Percentiles rank a stretch among this genome's conserved stretches.
Evolutionary conservation across 2,888 invertebrate species (phyloP).

Genomic region (Mythimna albipuncta): DNA sequence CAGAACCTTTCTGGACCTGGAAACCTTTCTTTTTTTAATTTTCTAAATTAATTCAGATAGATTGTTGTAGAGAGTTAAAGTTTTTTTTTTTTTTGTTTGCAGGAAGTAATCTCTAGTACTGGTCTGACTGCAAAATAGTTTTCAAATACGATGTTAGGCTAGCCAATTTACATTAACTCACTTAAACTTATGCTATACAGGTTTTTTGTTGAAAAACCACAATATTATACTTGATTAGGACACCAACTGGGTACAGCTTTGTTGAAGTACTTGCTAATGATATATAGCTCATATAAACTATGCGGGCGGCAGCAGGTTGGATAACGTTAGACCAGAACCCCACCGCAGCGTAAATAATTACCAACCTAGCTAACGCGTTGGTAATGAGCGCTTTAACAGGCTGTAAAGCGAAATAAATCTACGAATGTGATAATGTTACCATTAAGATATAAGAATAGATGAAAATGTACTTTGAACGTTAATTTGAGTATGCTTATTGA

Average conservation of each 20-base stretch:
- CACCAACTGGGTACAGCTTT: background rate
- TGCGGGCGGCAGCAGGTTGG: conserved; percentile 1
- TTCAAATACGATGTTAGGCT: too few relatives aligned
- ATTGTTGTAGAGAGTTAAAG: too few relatives aligned
- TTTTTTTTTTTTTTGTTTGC: too few relatives aligned
- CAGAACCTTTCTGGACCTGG: too few relatives aligned
- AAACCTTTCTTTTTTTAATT: too few relatives aligned
- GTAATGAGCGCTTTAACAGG: conserved; percentile 18
- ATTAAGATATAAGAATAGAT: background rate
- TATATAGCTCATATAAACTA: conserved; percentile 23
- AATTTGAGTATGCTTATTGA: background rate
- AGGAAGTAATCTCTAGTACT: too few relatives aligned
- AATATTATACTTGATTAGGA: background rate
- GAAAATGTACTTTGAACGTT: too few relatives aligned
- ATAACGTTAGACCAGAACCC: conserved; percentile 20
- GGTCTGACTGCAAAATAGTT: too few relatives aligned
- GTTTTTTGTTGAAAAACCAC: background rate
- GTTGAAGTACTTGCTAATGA: background rate
- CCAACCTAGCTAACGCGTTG: background rate
- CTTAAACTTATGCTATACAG: background rate
- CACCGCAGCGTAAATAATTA: conserved; percentile 22
- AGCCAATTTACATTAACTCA: background rate
- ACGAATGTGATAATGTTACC: background rate
- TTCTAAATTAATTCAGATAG: too few relatives aligned
- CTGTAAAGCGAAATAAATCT: background rate